Base-by-base conservation (phyloP, 2,113 vertebrate species). In the Semicossyphus pulcher region DNA sequence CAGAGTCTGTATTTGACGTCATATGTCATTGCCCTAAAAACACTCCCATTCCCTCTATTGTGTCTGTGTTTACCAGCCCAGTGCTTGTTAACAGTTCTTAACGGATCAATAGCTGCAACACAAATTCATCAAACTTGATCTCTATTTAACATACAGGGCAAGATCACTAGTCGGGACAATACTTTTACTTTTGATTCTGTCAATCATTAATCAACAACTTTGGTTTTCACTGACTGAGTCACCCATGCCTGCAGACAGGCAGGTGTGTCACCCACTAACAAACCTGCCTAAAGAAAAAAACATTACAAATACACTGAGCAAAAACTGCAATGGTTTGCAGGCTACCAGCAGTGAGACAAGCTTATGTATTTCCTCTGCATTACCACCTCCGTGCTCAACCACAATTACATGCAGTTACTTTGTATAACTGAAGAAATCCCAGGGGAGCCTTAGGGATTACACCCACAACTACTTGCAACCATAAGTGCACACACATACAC, bases 381-480 rank as follows among this genome's bases (percentile, higher is more conserved):
- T 73, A 7, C 18, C 25, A 60, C 28, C 72, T 65, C 63, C n/a
- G 32, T 36, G 49, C 7, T 52, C 21, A 9, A 42, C 47, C 10
- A 54, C 36, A 63, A 18, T 44, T 36, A 12, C 29, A 42, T 59
- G 23, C 37, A 36, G 29, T 45, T 41, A 49, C 47, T 14, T 59
- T 25, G 32, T 52, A 37, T 45, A 58, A 76, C 29, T 41, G 6
- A 69, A 51, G 41, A 53, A 37, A 53, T 60, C 63, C 69, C 42
- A 56, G 26, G 7, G 44, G 42, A 67, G n/a, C 5, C 1, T 20
- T 16, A 31, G 47, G 48, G 47, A 52, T 53, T 57, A 47, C 56
- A 49, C 16, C 56, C 20, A 23, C 48, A 34, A 29, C 18, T 53
- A n/a, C 2, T 12, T 31, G 18, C 10, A 56, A 49, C 45, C 11